phyloP scores from a whole-genome alignment of 2,113 vertebrate species.

The Scytalopus superciliaris region DNA sequence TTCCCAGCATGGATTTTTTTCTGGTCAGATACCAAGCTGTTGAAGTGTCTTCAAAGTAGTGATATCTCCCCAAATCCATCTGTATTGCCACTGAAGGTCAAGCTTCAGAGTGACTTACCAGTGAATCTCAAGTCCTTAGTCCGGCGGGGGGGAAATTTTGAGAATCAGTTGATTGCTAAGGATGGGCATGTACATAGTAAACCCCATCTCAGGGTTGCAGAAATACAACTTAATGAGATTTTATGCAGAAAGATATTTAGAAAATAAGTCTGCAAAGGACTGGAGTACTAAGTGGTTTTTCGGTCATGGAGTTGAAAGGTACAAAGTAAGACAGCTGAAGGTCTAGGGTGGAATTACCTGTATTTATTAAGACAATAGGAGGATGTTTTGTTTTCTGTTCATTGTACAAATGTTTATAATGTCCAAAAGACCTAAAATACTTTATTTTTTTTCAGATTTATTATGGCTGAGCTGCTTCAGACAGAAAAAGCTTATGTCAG shows the following conservation, averaged over 20 bases:
- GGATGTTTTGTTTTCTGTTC: background rate
- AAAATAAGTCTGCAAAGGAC: background rate
- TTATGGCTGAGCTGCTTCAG: constrained; percentile 97
- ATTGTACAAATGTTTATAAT: background rate
- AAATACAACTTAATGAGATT: background rate
- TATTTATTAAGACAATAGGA: background rate
- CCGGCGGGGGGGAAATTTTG: background rate
- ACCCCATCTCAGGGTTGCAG: background rate
- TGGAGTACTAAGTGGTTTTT: background rate
- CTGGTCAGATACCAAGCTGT: background rate
- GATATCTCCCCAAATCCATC: background rate
- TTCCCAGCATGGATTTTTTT: background rate
- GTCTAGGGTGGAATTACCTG: background rate
- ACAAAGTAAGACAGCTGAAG: background rate
- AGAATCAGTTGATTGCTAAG: background rate
- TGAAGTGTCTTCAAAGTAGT: background rate
- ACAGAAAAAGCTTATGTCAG: constrained; percentile 96
- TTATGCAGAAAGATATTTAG: background rate
- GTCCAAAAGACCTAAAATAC: background rate
- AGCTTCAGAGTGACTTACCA: background rate
- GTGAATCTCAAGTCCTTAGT: background rate
- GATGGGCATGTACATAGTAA: background rate
- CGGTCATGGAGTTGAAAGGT: background rate
- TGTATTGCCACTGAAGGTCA: background rate
- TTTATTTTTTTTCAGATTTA: constrained; percentile 79